Evolutionary conservation across 2,888 invertebrate genomes (phyloP), one percentile per base, ranked within the genome.

Genomic region (Tenthredo scrophulariae): DNA sequence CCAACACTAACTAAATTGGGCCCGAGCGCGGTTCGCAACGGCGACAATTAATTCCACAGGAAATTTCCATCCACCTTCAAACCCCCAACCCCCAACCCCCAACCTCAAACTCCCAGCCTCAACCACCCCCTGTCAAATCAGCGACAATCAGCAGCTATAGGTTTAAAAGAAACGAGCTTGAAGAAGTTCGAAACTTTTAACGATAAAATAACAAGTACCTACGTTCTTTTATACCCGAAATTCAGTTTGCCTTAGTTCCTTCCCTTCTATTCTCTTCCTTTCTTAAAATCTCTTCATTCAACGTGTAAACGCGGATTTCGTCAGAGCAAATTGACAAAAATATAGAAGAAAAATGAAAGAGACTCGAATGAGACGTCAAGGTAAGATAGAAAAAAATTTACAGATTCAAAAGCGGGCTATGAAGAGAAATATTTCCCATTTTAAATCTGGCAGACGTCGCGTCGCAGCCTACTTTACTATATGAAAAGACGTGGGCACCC

Each of bases 1-100:
- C 77, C 26, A 77, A 77, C 77, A 77, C 50, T 77, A 77, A 77
- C 50, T 77, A 54, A 77, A 77, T 77, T 77, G 22, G 75, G 26
- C 33, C 37, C 29, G 7, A 46, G 29, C 50, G 75, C 29, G 33
- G 46, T 29, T 10, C 50, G n/a, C 2, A 9, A 50, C 46, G 22
- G 77, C 54, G 77, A 50, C 46, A 77, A 77, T 77, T 77, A 77
- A 77, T 77, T 50, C 77, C n/a, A 13, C 46, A 10, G 77, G 54
- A 77, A 77, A 54, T 54, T 77, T 54, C 77, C 77, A 54, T 50
- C 50, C 33, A 18, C 29, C 77, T 9, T 15, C 18, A 67, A 15
- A 26, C 29, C 26, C 5, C 33, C 18, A 9, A 13, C 13, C 6
- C 13, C 5, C 15, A 7, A 3, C 29, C n/a, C 18, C 29, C n/a